phyloP scores from a whole-genome alignment of 2,888 invertebrate genomes.

The Apocheima hispidaria region DNA sequence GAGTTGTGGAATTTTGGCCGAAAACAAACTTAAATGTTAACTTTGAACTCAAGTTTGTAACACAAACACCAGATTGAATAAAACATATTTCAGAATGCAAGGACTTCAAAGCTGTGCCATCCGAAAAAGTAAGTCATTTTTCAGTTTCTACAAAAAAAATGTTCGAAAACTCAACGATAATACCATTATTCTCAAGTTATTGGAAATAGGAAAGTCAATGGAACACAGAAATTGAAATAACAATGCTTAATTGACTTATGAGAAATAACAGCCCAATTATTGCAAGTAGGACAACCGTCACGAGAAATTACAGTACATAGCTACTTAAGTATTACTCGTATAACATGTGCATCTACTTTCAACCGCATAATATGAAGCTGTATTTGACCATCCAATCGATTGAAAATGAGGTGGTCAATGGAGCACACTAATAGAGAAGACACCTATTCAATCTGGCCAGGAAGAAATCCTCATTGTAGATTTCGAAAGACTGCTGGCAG shows the following conservation, averaged over 20 bases:
- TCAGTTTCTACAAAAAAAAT: neutral
- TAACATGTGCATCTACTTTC: too few relatives aligned
- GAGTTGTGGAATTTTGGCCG: too few relatives aligned
- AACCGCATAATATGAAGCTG: too few relatives aligned
- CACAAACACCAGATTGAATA: too few relatives aligned
- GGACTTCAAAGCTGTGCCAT: too few relatives aligned
- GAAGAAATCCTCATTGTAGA: neutral
- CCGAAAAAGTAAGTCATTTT: neutral
- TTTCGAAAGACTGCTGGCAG: neutral
- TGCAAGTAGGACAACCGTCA: conserved; percentile 36
- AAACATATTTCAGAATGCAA: too few relatives aligned
- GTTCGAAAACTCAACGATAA: neutral
- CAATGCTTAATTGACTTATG: conserved; percentile 23
- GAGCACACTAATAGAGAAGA: neutral
- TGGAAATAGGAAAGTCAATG: conserved; percentile 14
- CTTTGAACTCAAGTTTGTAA: too few relatives aligned
- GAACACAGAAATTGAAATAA: conserved; percentile 20
- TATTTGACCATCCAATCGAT: neutral
- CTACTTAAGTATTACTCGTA: neutral
- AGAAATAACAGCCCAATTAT: conserved; percentile 33
- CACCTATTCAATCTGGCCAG: neutral
- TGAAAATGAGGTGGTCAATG: too few relatives aligned
- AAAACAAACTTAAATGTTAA: too few relatives aligned
- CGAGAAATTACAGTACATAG: conserved; percentile 33
- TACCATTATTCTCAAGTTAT: conserved; percentile 5